These are phyloP conservation scores for Cygnus olor DNA, from an alignment of 2,797 vertebrate species.

Conservation along the genomic window DNA sequence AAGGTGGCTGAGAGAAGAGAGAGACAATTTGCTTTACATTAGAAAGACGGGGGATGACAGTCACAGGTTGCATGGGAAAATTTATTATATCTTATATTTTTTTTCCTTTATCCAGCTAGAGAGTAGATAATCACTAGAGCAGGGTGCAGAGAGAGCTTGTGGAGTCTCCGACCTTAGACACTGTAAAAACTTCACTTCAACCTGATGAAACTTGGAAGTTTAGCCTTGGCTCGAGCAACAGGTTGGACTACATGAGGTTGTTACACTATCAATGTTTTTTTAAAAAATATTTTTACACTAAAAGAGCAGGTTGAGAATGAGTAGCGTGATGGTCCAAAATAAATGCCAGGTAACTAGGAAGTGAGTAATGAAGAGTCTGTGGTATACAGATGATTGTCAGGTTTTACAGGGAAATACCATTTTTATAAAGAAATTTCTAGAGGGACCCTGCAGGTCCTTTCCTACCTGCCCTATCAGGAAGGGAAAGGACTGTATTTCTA, in stretches of 20 bases:
- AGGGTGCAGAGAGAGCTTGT: neutral
- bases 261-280: neutral
- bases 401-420: neutral
- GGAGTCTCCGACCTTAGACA: neutral
- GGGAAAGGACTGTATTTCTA: neutral
- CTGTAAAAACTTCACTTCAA: neutral
- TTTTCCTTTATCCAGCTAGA: neutral
- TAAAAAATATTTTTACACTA: neutral
- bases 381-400: neutral
- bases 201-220: neutral
- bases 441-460: neutral
- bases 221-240: neutral
- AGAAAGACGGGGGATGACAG: neutral
- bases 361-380: neutral
- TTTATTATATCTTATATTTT: neutral
- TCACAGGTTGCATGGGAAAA: neutral
- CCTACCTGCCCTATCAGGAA: neutral
- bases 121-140: neutral
- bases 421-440: neutral
- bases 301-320: neutral
- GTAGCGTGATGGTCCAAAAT: neutral
- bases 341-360: neutral
- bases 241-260: fast-evolving
- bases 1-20: neutral
- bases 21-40: neutral